Evolutionary conservation across 1,140 invertebrate species (phyloP), one percentile per base, ranked within the genome.

Genomic region (Macrotrachela quadricornifera): DNA sequence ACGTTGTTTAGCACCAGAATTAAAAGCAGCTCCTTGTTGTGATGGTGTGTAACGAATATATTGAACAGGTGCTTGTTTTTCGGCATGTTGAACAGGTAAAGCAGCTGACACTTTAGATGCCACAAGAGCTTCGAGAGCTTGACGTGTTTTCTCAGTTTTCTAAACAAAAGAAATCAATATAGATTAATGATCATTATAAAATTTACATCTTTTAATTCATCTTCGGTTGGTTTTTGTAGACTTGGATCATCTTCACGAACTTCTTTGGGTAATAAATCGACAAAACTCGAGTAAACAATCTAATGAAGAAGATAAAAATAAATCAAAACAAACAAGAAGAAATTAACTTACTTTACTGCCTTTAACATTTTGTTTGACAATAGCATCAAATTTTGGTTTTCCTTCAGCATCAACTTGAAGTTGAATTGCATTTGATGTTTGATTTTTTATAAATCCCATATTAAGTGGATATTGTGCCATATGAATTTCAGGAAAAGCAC

Each of bases 401-500:
- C 74, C 75, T 46, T 71, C 59, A 15, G 85, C 79, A 74, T 96
- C 91, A 15, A 95, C 69, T 63, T 94, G 84, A 3, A 97, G 79
- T 10, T 90, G 85, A 10, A 99, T 63, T 0, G 90, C 84, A 74
- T 92, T 92, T 13, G 82, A 83, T 38, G 64, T 59, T 40, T 59
- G 60, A 21, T 57, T 52, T 58, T 69, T 70, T 56, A 78, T 60
- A 76, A 77, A 52, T 18, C 69, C 68, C 75, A 92, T 83, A 57
- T 80, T 80, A 36, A 97, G 68, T 0, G 94, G 94, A 72, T 88
- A 92, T 63, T 99, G 94, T 0, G 88, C 88, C 13, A 96, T 81
- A 66, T 82, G 83, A 54, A 97, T 91, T 73, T 99, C 94, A 1
- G 94, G 92, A 71, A 90, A 99, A 0, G 94, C 86, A 12, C 94